These are phyloP conservation scores for Lemur catta DNA, from an alignment of 2,797 vertebrate species.

Conservation along the genomic window DNA sequence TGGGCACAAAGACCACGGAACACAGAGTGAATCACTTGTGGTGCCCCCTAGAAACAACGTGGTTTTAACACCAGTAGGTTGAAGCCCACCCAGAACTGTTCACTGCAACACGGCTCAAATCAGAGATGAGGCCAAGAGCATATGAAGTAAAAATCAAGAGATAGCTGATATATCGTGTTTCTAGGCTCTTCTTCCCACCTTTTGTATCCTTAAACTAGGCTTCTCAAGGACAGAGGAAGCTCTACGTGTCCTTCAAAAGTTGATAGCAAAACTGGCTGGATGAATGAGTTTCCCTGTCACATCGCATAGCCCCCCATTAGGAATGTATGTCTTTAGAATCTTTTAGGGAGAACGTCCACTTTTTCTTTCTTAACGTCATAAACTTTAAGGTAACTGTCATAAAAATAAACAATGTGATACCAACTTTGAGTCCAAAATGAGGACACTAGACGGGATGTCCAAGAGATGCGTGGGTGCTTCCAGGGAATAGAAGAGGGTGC, in stretches of 20 bases:
- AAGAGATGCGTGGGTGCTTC: background rate
- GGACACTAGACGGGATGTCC: no score
- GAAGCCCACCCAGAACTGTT: background rate
- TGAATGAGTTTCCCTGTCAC: background rate
- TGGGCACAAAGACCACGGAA: background rate
- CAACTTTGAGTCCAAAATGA: background rate
- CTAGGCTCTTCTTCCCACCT: background rate
- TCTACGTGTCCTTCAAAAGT: background rate
- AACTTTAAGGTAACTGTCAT: background rate
- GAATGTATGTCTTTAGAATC: background rate
- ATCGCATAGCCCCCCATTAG: background rate
- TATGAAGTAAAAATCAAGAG: background rate
- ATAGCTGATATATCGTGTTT: no score
- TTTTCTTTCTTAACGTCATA: background rate
- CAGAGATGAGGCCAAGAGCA: background rate
- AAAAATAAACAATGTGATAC: background rate
- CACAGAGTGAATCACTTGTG: background rate
- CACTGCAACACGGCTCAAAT: background rate
- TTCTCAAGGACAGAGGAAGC: background rate
- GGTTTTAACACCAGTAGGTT: background rate
- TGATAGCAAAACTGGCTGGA: background rate
- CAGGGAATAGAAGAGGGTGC: background rate
- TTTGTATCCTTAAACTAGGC: no score
- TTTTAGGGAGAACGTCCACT: background rate
- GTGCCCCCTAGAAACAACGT: background rate